Evolutionary conservation across 2,888 invertebrate genomes (phyloP).

Genomic region (Cantharis lateralis): DNA sequence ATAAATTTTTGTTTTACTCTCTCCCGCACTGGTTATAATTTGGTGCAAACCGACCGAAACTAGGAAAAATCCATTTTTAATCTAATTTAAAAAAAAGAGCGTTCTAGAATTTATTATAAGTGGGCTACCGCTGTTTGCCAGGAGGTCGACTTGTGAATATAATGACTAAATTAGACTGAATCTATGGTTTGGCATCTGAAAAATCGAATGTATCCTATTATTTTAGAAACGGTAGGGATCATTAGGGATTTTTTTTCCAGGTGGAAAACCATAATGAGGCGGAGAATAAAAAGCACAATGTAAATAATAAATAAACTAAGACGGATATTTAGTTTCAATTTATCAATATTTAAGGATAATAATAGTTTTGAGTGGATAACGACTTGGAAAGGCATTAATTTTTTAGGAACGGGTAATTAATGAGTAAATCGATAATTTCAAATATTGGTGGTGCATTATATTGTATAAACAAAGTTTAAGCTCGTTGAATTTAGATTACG

Average conservation of each 20-base stretch:
- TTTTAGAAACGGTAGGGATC: background rate
- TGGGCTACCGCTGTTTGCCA: too few relatives aligned
- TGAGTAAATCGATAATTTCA: background rate
- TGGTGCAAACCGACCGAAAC: too few relatives aligned
- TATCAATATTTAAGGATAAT: background rate
- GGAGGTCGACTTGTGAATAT: too few relatives aligned
- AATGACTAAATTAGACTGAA: too few relatives aligned
- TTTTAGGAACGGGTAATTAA: background rate
- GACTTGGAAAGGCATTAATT: background rate
- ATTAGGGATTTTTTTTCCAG: background rate
- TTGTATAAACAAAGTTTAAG: background rate
- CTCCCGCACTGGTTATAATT: too few relatives aligned
- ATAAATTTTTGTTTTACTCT: too few relatives aligned
- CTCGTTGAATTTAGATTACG: background rate
- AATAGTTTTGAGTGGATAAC: background rate
- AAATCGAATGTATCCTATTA: too few relatives aligned
- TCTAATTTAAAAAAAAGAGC: too few relatives aligned
- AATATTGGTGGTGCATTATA: background rate
- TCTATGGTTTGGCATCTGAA: too few relatives aligned
- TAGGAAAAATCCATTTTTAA: too few relatives aligned
- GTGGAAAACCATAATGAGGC: background rate
- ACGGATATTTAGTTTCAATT: background rate
- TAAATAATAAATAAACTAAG: background rate
- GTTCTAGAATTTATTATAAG: too few relatives aligned
- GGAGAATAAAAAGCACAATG: background rate